These are phyloP conservation scores for Timema cristinae DNA, from an alignment of 2,888 invertebrate species.

Conservation along the genomic window DNA sequence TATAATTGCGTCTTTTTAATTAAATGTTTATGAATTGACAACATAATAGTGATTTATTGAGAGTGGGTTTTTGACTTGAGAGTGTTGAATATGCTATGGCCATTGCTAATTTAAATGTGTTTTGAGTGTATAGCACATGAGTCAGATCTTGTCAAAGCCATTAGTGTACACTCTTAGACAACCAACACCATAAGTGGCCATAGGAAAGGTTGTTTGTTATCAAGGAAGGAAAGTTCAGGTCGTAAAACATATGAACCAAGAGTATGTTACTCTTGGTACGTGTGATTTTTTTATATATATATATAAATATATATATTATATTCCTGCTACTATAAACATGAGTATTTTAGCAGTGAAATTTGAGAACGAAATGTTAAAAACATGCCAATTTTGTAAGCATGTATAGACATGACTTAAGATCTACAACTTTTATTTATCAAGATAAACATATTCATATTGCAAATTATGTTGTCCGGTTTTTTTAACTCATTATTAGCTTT, in stretches of 20 bases:
- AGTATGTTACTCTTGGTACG: constrained; percentile 45
- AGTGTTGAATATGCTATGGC: constrained; percentile 13
- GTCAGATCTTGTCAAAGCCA: no score
- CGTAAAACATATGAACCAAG: constrained; percentile 33
- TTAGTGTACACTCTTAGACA: not conserved
- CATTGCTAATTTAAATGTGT: constrained; percentile 5
- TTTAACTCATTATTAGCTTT: constrained; percentile 31
- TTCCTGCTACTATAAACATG: constrained; percentile 69
- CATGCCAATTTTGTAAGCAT: constrained; percentile 6
- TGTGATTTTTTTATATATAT: constrained; percentile 56
- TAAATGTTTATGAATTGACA: constrained; percentile 25
- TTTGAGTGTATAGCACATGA: constrained; percentile 16
- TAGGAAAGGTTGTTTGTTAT: constrained; percentile 27
- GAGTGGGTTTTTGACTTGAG: constrained; percentile 30
- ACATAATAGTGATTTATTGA: constrained; percentile 24
- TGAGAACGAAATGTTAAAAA: not conserved
- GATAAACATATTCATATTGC: constrained; percentile 11
- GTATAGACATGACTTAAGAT: constrained; percentile 11
- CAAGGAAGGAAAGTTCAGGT: constrained; percentile 27
- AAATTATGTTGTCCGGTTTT: constrained; percentile 26
- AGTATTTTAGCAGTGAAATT: constrained; percentile 53
- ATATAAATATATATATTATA: constrained; percentile 55
- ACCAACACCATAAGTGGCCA: constrained; percentile 15
- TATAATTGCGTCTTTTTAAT: constrained; percentile 14
- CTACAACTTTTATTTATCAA: constrained; percentile 10